These are phyloP conservation scores for Dimorphilus gyrociliatus DNA, from an alignment of 2,888 invertebrate genomes.

Conservation along the genomic window DNA sequence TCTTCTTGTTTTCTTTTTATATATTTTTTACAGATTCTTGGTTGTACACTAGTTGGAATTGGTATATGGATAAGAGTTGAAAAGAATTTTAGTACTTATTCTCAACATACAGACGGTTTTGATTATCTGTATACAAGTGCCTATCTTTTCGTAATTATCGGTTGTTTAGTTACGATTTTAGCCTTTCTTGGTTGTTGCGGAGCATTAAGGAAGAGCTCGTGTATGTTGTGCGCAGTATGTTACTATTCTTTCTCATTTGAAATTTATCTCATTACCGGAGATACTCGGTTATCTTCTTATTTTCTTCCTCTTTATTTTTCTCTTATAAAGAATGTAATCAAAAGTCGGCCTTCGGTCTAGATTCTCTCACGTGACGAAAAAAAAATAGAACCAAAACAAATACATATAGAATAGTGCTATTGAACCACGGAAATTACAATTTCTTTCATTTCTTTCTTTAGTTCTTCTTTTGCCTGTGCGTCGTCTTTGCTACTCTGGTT, in stretches of 20 bases:
- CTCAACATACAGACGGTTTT: slow-evolving; percentile 51
- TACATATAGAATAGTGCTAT: no score
- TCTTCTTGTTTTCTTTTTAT: slow-evolving; percentile 6
- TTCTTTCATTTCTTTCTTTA: slow-evolving; percentile 34
- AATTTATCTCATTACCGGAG: neutral
- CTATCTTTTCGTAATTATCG: slow-evolving; percentile 55
- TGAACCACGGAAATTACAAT: slow-evolving; percentile 1
- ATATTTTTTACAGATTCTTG: slow-evolving; percentile 48
- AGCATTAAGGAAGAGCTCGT: slow-evolving; percentile 58
- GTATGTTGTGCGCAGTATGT: slow-evolving; percentile 57
- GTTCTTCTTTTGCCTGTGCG: slow-evolving; percentile 59
- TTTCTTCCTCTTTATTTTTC: no score
- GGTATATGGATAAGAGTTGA: slow-evolving; percentile 63
- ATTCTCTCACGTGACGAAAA: no score
- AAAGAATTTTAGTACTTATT: slow-evolving; percentile 48
- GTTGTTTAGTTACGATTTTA: slow-evolving; percentile 54
- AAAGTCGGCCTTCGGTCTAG: no score
- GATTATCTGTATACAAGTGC: slow-evolving; percentile 51
- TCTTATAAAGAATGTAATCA: no score
- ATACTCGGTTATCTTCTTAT: no score
- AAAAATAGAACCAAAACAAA: no score
- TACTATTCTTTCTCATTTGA: slow-evolving; percentile 3
- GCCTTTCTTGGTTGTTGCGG: slow-evolving; percentile 70
- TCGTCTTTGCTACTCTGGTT: slow-evolving; percentile 60
- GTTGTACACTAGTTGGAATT: slow-evolving; percentile 50